Evolutionary conservation across 2,113 vertebrate genomes (phyloP).

Genomic region (Gymnarchus niloticus): DNA sequence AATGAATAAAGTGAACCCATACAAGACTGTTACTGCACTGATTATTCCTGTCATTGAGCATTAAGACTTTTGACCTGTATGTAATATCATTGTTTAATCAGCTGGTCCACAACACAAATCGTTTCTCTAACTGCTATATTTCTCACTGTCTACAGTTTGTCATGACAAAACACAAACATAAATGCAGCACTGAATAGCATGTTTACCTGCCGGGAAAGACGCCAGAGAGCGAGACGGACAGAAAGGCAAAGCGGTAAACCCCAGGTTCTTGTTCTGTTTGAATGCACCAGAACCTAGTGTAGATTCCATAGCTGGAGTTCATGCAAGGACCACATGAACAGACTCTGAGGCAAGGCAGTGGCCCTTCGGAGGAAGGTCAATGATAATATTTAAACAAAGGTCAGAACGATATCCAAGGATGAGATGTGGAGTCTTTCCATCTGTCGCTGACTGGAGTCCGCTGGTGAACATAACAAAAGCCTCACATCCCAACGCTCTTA

Average conservation of each 20-base stretch:
- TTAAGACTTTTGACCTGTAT: neutral
- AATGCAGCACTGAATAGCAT: constrained; percentile 52
- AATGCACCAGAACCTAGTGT: constrained; percentile 37
- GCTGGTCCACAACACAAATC: neutral
- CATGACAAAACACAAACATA: constrained; percentile 21
- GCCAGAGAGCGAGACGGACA: neutral
- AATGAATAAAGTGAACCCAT: neutral
- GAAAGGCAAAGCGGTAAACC: constrained; percentile 44
- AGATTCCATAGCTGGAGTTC: constrained; percentile 29
- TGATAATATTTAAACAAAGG: neutral
- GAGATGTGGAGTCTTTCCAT: constrained; percentile 27
- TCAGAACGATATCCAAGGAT: constrained; percentile 35
- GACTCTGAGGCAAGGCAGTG: constrained; percentile 12
- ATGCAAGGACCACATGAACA: constrained; percentile 29
- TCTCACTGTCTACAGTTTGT: neutral
- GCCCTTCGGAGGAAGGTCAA: neutral
- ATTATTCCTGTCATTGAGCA: neutral
- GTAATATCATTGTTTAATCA: neutral
- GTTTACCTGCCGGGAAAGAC: constrained; percentile 38
- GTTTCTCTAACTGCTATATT: neutral
- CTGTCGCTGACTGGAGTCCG: constrained; percentile 22
- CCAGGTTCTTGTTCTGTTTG: constrained; percentile 45
- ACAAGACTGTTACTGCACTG: neutral
- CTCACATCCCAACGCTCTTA: constrained; percentile 39
- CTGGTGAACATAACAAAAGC: constrained; percentile 34